A percentile compares a stretch with the other conserved stretches of the same genome.
These are phyloP conservation scores for Ecdyonurus torrentis DNA, from an alignment of 2,888 invertebrate genomes.

Conservation along the genomic window DNA sequence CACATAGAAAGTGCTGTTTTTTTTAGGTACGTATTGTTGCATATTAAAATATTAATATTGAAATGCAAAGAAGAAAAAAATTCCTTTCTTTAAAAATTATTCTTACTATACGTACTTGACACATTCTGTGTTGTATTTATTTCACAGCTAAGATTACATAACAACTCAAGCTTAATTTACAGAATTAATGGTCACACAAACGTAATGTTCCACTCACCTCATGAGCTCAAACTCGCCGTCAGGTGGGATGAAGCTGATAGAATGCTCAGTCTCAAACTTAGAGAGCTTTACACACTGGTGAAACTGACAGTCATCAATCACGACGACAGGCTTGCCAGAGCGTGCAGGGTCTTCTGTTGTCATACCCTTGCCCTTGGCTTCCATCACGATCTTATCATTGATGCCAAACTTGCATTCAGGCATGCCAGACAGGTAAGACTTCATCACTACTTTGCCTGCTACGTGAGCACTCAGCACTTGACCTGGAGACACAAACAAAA, in stretches of 20 bases:
- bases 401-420: slow-evolving; percentile 99
- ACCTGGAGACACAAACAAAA: too few relatives aligned
- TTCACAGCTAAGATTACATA: too few relatives aligned
- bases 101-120: too few relatives aligned
- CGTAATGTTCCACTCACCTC: too few relatives aligned
- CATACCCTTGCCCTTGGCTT: slow-evolving; percentile 68
- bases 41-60: background rate
- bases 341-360: slow-evolving; percentile 62
- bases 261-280: slow-evolving; percentile 99
- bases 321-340: slow-evolving; percentile 96
- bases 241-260: slow-evolving; percentile 98
- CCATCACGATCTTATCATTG: slow-evolving; percentile 99
- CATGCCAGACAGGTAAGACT: slow-evolving; percentile 98
- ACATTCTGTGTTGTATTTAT: too few relatives aligned
- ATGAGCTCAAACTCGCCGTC: slow-evolving; percentile 99
- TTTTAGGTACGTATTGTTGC: background rate
- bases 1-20: too few relatives aligned
- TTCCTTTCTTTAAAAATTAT: too few relatives aligned
- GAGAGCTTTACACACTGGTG: slow-evolving; percentile 99
- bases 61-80: too few relatives aligned
- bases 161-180: too few relatives aligned
- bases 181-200: too few relatives aligned
- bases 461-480: slow-evolving; percentile 98
- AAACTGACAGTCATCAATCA: slow-evolving; percentile 99
- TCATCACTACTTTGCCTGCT: slow-evolving; percentile 99